phyloP scores from a whole-genome alignment of 1,140 invertebrate genomes.

The Sitobion miscanthi region DNA sequence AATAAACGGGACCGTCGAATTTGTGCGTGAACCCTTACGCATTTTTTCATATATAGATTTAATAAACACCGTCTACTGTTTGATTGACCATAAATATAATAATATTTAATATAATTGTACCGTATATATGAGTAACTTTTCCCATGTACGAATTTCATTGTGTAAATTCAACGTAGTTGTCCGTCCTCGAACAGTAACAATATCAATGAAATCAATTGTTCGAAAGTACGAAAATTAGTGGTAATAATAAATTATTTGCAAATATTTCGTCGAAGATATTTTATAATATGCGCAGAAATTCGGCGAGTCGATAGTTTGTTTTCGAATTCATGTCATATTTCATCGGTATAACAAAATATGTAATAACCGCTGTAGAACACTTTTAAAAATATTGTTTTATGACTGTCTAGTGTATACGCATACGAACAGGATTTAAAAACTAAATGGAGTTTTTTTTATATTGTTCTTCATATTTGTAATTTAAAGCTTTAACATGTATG shows the following conservation, averaged over 20 bases:
- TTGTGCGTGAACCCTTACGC: not conserved
- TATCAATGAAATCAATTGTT: not conserved
- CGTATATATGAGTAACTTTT: not conserved
- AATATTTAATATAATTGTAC: not conserved
- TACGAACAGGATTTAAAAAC: not conserved
- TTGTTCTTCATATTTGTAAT: not conserved
- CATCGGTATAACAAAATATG: not conserved
- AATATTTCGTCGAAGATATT: not conserved
- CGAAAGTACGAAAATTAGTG: not conserved
- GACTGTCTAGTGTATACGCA: not conserved
- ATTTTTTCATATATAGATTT: not conserved
- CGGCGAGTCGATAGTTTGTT: not conserved
- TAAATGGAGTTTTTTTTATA: not conserved
- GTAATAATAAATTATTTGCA: slow-evolving; percentile 3
- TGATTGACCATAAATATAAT: not conserved
- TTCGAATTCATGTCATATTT: not conserved
- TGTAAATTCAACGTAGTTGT: not conserved
- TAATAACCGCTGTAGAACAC: not conserved
- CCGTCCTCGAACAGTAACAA: not conserved
- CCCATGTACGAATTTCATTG: not conserved
- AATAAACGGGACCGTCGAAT: not conserved
- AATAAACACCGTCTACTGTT: not conserved
- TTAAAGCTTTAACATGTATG: slow-evolving; percentile 4
- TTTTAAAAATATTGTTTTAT: slow-evolving; percentile 1
- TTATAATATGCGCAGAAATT: not conserved